Percentiles rank a stretch among this genome's conserved stretches.
Evolutionary conservation across 2,113 vertebrate species (phyloP).

Genomic region (Salminus brasiliensis): DNA sequence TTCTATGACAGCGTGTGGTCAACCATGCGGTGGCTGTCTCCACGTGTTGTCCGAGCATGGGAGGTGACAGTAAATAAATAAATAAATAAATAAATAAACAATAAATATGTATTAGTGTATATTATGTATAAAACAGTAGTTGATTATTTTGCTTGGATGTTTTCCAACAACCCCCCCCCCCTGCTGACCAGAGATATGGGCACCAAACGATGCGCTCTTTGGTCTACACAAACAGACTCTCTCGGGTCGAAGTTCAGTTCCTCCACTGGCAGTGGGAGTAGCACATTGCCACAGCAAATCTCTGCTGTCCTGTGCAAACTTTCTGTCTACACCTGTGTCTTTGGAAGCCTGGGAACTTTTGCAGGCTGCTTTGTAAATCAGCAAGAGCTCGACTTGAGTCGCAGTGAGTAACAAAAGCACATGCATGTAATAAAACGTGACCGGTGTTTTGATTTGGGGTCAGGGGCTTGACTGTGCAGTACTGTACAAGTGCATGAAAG

Average conservation of each 20-base stretch:
- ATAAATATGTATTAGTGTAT: no score
- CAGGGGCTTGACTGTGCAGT: not conserved
- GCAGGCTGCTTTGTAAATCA: not conserved
- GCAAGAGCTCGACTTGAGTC: not conserved
- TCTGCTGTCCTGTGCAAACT: not conserved
- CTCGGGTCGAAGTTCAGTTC: constrained; percentile 67
- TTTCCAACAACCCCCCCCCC: not conserved
- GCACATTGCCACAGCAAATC: not conserved
- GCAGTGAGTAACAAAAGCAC: no score
- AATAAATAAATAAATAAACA: no score
- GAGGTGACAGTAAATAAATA: no score
- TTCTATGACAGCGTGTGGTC: no score
- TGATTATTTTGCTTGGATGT: no score
- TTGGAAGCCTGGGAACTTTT: not conserved
- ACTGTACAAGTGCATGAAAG: not conserved
- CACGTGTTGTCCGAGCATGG: no score
- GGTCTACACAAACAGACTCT: constrained; percentile 59
- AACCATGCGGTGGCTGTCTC: no score
- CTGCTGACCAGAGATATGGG: constrained; percentile 1
- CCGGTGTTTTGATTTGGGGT: not conserved
- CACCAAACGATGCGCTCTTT: constrained; percentile 36
- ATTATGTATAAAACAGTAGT: no score
- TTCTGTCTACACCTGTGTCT: not conserved
- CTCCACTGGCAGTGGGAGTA: not conserved
- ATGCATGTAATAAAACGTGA: not conserved